Percentiles rank a stretch among this genome's conserved stretches.
These are phyloP conservation scores for Dascyllus trimaculatus DNA, from an alignment of 2,113 vertebrate species.

Conservation along the genomic window DNA sequence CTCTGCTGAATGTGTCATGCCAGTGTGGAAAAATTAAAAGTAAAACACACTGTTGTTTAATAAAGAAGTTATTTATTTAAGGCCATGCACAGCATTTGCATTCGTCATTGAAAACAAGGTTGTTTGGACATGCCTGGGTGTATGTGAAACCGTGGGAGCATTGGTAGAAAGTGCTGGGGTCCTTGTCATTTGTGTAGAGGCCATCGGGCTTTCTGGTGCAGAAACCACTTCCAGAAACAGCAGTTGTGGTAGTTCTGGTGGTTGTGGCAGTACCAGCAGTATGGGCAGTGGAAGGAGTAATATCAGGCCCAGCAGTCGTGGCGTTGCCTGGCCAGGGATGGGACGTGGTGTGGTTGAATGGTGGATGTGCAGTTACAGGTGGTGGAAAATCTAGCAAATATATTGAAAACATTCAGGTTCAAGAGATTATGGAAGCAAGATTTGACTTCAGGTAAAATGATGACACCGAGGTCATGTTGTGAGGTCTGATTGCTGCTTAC, in stretches of 20 bases:
- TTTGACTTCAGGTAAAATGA: not conserved
- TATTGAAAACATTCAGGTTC: not conserved
- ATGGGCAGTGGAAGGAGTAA: not conserved
- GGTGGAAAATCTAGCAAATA: conserved; percentile 48
- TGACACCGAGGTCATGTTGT: not conserved
- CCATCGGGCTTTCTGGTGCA: conserved; percentile 61
- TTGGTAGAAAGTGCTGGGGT: conserved; percentile 67
- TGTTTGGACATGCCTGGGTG: conserved; percentile 33
- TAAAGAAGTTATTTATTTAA: conserved; percentile 30
- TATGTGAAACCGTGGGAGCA: conserved; percentile 42
- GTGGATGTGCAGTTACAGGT: conserved; percentile 20
- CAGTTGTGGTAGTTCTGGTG: no score
- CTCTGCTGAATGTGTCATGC: not conserved
- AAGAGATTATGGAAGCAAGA: not conserved
- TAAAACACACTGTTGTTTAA: not conserved
- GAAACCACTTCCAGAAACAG: conserved; percentile 49
- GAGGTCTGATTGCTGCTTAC: conserved; percentile 44
- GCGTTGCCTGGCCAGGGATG: no score
- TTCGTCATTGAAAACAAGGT: conserved; percentile 56
- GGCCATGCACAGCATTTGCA: conserved; percentile 77
- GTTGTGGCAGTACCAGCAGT: not conserved
- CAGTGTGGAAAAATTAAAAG: not conserved
- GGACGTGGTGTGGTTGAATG: not conserved
- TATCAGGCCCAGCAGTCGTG: no score
- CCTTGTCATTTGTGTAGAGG: conserved; percentile 42